These are phyloP conservation scores for Muscidifurax raptorellus DNA, from an alignment of 1,140 invertebrate genomes.

Conservation along the genomic window DNA sequence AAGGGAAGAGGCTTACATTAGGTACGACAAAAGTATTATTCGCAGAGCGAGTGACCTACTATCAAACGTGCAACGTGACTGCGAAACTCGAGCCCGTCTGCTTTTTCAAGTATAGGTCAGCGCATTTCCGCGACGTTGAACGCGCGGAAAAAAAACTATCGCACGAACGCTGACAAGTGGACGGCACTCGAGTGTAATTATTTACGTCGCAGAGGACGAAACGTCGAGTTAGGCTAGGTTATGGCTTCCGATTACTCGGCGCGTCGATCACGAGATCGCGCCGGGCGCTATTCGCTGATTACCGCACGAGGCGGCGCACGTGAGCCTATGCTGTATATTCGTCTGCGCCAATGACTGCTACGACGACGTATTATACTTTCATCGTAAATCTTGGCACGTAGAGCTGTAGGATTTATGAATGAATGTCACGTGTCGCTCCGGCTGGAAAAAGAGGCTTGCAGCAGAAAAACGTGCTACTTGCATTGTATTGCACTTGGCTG, in stretches of 20 bases:
- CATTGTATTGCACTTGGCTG: not conserved
- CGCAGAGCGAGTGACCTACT: too few relatives aligned
- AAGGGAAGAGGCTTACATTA: too few relatives aligned
- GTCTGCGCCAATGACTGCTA: too few relatives aligned
- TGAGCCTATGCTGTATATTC: not conserved
- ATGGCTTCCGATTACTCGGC: conserved; percentile 26
- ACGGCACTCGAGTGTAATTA: not conserved
- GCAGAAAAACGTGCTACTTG: conserved; percentile 13
- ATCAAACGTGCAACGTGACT: not conserved
- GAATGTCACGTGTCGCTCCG: conserved; percentile 26
- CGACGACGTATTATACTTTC: not conserved
- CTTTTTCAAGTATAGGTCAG: not conserved
- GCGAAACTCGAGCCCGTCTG: not conserved
- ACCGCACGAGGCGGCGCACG: not conserved
- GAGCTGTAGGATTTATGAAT: conserved; percentile 26
- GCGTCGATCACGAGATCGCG: not conserved
- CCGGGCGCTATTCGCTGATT: not conserved
- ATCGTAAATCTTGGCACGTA: conserved; percentile 35
- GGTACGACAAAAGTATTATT: too few relatives aligned
- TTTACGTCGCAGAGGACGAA: not conserved
- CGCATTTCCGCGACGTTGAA: not conserved
- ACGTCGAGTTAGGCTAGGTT: not conserved
- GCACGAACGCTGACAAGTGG: not conserved
- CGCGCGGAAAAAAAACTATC: not conserved
- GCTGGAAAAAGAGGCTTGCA: not conserved